Conservation (phyloP, 2,888 invertebrate species). For the Hemithea aestivaria region DNA sequence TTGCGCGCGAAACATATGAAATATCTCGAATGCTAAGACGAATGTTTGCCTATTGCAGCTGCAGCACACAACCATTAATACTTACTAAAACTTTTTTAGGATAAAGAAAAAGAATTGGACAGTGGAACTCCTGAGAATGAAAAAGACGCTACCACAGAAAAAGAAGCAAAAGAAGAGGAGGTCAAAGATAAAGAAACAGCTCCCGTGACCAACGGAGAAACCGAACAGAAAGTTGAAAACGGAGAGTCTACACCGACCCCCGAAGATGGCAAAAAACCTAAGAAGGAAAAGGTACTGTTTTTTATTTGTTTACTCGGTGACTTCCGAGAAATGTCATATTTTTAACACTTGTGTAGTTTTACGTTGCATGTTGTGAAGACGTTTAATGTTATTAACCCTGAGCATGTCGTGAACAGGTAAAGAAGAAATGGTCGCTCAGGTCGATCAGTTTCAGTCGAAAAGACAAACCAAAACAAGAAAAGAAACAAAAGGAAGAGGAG, state of each 20-base stretch:
- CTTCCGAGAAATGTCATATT: conserved; percentile 9
- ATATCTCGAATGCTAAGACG: too few species aligned
- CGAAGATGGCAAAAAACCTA: conserved; percentile 80
- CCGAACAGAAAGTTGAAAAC: conserved; percentile 63
- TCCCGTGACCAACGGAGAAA: conserved; percentile 63
- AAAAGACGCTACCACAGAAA: conserved; percentile 84
- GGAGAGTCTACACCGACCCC: conserved; percentile 56
- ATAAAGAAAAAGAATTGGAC: conserved; percentile 79
- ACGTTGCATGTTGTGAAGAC: conserved; percentile 40
- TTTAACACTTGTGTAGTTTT: conserved; percentile 22
- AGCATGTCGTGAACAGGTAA: conserved; percentile 75
- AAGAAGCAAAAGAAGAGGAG: conserved; percentile 66
- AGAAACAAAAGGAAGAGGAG: conserved; percentile 80
- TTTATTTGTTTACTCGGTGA: too few species aligned
- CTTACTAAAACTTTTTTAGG: conserved; percentile 53
- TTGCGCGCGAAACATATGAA: too few species aligned
- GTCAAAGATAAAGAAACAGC: conserved; percentile 51
- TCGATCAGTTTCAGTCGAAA: conserved; percentile 92
- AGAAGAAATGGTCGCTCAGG: conserved; percentile 94
- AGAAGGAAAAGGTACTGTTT: conserved; percentile 79
- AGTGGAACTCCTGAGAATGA: conserved; percentile 81
- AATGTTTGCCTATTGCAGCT: too few species aligned
- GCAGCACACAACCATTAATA: too few species aligned
- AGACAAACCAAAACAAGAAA: conserved; percentile 91
- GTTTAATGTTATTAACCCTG: conserved; percentile 41